Base-by-base conservation (phyloP, 2,113 vertebrate species). In the Sylvilagus bachmani region DNA sequence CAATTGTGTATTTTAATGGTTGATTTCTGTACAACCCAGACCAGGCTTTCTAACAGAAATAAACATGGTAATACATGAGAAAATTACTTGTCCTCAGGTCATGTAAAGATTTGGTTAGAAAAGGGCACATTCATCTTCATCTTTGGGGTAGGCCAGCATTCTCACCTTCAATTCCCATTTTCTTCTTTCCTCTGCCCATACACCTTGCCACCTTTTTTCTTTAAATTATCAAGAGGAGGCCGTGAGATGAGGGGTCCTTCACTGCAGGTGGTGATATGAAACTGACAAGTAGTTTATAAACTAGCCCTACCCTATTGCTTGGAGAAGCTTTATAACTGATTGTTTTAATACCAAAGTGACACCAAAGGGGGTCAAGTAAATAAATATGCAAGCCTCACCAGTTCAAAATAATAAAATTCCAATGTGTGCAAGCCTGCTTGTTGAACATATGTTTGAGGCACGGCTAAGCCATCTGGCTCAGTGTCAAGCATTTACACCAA, bases 401-500 rank as follows among this genome's bases (percentile, higher is more conserved):
- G 98, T 99, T 99, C 98, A 99, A 99, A 99, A 99, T 99, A 99
- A 99, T 99, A 99, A 99, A 99, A 99, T 99, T 99, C 98, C 99
- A 99, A 99, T 99, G 98, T 99, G 99, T 98, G 98, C 99, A 99
- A 99, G 98, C 98, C 99, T 99, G 99, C 99, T 99, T 99, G 99
- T 99, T 99, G 99, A 99, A 99, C 99, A 99, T 99, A 99, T 99
- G 99, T 99, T 99, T 99, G 99, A 98, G 98, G 99, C 99, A 99
- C 98, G 98, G 99, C 99, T 99, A 99, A 99, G 99, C 99, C 99
- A 99, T 99, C 99, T 99, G 99, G 99, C 99, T 99, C 99, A 99
- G 99, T 99, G 99, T 99, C 99, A 99, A 99, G 99, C 99, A 99
- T 99, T 99, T 99, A 99, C 99, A 99, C 99, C 99, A 99, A 99